A percentile compares a stretch with the other conserved stretches of the same genome.
These are phyloP conservation scores for Monochamus alternatus DNA, from an alignment of 2,888 invertebrate genomes.

Conservation along the genomic window DNA sequence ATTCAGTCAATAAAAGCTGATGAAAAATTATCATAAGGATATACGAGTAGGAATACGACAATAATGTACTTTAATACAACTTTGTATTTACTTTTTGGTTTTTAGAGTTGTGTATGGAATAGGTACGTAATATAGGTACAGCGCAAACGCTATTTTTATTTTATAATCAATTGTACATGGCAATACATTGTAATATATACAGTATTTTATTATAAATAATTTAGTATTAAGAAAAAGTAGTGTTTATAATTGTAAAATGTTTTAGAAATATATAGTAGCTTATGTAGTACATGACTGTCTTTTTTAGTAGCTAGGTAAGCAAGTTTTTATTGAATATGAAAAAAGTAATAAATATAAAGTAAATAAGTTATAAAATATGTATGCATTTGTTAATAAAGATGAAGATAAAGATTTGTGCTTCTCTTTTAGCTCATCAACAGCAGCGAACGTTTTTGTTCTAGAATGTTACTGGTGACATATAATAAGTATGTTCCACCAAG, in stretches of 20 bases:
- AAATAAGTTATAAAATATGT: too few relatives aligned
- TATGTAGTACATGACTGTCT: not conserved
- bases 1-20: too few relatives aligned
- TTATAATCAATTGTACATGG: not conserved
- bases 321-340: too few relatives aligned
- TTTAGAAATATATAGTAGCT: not conserved
- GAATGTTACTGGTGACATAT: too few relatives aligned
- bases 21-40: not conserved
- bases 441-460: too few relatives aligned
- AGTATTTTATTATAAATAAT: not conserved
- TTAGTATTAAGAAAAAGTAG: not conserved
- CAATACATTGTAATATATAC: conserved; percentile 2
- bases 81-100: conserved; percentile 17
- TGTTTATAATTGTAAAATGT: conserved; percentile 7
- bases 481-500: too few relatives aligned
- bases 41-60: not conserved
- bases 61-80: not conserved
- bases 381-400: too few relatives aligned
- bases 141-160: conserved; percentile 12
- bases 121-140: not conserved
- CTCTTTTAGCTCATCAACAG: too few relatives aligned
- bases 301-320: not conserved
- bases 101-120: conserved; percentile 2
- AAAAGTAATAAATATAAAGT: too few relatives aligned
- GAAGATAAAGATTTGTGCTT: too few relatives aligned